Percentiles rank a stretch among this genome's conserved stretches.
phyloP scores from a whole-genome alignment of 2,113 vertebrate species.

The Spilogale gracilis region DNA sequence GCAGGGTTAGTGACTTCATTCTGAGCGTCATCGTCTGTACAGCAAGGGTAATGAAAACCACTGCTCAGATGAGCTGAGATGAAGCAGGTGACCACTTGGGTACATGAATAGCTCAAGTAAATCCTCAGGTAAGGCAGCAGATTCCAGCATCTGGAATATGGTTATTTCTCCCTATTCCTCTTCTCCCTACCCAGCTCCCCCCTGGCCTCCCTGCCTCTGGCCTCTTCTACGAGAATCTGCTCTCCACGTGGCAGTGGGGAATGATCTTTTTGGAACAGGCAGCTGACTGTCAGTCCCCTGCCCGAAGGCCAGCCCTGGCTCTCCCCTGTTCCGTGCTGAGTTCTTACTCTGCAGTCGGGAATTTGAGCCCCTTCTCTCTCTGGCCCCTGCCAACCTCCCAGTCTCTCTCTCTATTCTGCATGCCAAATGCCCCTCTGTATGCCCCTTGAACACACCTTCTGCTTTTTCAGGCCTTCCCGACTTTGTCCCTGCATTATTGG shows the following conservation, averaged over 20 bases:
- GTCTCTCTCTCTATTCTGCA: neutral
- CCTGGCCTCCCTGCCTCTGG: neutral
- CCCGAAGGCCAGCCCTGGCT: neutral
- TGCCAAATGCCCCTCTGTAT: neutral
- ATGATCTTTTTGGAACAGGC: neutral
- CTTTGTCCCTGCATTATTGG: neutral
- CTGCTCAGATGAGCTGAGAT: neutral
- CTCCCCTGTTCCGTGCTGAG: neutral
- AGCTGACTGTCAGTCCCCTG: neutral
- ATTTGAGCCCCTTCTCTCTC: neutral
- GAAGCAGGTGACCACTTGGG: neutral
- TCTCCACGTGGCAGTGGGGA: neutral
- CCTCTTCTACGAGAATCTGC: neutral
- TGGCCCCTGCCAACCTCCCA: neutral
- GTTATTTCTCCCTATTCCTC: neutral
- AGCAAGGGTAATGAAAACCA: neutral
- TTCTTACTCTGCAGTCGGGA: neutral
- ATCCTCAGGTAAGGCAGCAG: neutral
- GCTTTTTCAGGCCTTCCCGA: neutral
- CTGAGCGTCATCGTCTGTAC: neutral
- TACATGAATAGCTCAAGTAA: neutral
- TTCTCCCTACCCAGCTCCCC: neutral
- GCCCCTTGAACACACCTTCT: neutral
- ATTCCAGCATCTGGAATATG: neutral
- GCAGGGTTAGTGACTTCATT: neutral